Evolutionary conservation across 2,797 vertebrate genomes (phyloP), one percentile per base, ranked within the genome.

Genomic region (Peromyscus eremicus): DNA sequence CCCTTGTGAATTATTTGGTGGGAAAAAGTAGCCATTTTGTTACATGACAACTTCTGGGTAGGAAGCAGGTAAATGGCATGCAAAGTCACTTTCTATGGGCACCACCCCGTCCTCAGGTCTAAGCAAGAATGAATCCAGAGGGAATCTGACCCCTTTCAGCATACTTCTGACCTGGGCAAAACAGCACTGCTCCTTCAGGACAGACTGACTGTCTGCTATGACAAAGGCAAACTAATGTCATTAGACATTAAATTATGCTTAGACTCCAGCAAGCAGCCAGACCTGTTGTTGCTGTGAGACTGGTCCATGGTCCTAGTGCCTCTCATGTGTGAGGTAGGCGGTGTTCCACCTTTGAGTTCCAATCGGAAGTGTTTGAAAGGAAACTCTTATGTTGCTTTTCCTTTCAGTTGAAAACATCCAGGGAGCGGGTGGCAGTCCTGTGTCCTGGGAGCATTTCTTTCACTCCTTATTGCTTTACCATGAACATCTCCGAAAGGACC

Each of bases 361-460:
- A n/a, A 25, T 21, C 49, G 32, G 6, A 34, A 37, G 16, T 52
- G 79, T 94, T 81, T 88, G 11, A 62, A 66, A 85, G 27, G 60
- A 97, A 62, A 93, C 81, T 87, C 7, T 57, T 92, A 7, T 97
- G 55, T 34, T 94, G 4, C 94, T 29, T 95, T 94, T 92, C 32
- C 87, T 98, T 88, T 79, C 96, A 99, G 99, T 98, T 81, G 99
- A 99, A 98, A 99, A 99, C 98, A 99, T 99, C 91, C 99, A 99
- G 98, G 99, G 99, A 96, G 98, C 98, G 40, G 99, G 99, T 37
- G 99, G 99, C 92, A 99, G 99, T 96, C 99, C 99, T 4, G 99
- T 99, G 93, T 99, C 99, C 23, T 99, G 99, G 99, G 99, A 99
- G 90, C 99, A 99, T 98, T 99, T 99, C 92, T 99, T 99, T 97